phyloP scores from a whole-genome alignment of 2,113 vertebrate species.

The Monarcha castaneiventris region DNA sequence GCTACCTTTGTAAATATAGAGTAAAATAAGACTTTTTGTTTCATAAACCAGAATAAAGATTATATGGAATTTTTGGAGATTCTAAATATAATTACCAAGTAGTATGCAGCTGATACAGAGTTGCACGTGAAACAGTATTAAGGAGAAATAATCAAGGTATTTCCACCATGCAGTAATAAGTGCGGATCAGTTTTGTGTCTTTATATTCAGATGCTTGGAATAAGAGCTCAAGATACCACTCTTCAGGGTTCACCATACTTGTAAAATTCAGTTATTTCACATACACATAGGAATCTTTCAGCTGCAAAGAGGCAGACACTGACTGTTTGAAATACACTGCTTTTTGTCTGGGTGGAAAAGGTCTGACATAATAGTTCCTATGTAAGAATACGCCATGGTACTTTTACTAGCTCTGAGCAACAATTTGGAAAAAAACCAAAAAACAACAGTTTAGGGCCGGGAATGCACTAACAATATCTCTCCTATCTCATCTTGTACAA shows the following conservation, averaged over 20 bases:
- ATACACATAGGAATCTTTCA: background rate
- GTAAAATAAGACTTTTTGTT: constrained; percentile 41
- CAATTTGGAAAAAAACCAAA: background rate
- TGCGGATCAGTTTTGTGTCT: background rate
- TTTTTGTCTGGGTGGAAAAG: background rate
- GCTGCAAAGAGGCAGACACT: background rate
- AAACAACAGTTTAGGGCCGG: background rate
- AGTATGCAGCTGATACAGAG: background rate
- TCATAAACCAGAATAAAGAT: constrained; percentile 40
- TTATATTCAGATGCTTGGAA: background rate
- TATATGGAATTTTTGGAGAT: background rate
- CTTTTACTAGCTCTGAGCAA: background rate
- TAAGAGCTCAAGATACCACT: background rate
- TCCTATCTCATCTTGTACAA: background rate
- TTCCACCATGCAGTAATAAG: background rate
- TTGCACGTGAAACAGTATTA: background rate
- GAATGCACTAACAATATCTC: background rate
- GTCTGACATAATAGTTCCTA: background rate
- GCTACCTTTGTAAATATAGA: background rate
- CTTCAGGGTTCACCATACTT: background rate
- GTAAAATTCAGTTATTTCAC: background rate
- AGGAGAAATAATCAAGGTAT: background rate
- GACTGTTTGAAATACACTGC: background rate
- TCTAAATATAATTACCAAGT: constrained; percentile 10
- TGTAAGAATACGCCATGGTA: background rate